Conservation (phyloP, 2,797 vertebrate genomes). For the Mormyrus proboscirostris region DNA sequence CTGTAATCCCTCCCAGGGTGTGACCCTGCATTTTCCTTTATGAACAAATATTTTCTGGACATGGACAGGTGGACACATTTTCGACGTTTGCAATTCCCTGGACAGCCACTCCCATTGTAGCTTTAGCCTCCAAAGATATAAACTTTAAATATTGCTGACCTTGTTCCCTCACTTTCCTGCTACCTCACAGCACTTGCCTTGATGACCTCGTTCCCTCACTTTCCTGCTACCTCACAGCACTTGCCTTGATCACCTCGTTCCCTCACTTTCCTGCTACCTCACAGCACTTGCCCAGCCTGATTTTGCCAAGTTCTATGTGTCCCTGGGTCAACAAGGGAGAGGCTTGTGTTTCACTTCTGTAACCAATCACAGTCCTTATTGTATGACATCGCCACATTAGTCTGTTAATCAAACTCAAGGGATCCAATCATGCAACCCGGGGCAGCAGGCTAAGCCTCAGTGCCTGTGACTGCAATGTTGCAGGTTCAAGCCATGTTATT, state of each 20-base stretch:
- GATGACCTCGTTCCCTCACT: neutral
- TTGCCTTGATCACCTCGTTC: neutral
- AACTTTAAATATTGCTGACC: neutral
- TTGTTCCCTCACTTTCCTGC: neutral
- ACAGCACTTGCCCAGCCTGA: neutral
- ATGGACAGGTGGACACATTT: neutral
- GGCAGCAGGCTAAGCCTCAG: no score
- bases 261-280: neutral
- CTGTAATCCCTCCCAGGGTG: neutral
- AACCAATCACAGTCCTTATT: neutral
- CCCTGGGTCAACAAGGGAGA: neutral
- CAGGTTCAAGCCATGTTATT: no score
- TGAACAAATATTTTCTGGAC: neutral
- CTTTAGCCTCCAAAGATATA: neutral
- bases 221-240: neutral
- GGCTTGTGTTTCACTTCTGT: neutral
- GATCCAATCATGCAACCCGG: no score
- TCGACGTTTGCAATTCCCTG: neutral
- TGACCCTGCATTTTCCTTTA: neutral
- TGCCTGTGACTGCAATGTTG: no score
- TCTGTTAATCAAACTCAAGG: neutral
- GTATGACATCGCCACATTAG: neutral
- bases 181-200: neutral
- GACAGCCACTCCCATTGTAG: neutral
- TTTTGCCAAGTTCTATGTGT: neutral